Evolutionary conservation across 1,140 invertebrate genomes (phyloP), one percentile per base, ranked within the genome.

Genomic region (Scaptomyza graminum): DNA sequence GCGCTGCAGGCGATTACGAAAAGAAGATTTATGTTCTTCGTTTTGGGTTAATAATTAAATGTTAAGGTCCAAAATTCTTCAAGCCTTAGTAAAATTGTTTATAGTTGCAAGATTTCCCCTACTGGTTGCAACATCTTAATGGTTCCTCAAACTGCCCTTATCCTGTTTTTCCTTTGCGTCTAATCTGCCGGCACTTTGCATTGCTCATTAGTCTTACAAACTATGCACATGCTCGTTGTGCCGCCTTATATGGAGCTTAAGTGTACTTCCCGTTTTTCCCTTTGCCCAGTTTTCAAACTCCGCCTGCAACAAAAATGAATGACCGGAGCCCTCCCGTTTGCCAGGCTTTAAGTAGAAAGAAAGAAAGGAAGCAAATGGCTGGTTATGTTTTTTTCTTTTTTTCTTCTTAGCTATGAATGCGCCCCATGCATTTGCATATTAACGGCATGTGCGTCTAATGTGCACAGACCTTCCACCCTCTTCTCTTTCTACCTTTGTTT

Each of bases 391-490:
- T 2, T 22, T 22, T 47, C 11, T 60, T 28, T 57, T n/a, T 41
- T 12, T 43, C 46, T 64, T 64, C 65, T 52, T 55, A 3, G 9
- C 2, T 41, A 67, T 72, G 69, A 72, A 72, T 72, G 69, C 54
- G 69, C 56, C 41, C 43, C 56, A 34, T 69, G 71, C 79, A 83
- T 83, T 83, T 83, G 79, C 79, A 83, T 83, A 83, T 84, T 83
- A 83, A 83, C 79, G 79, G 79, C 79, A 76, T 83, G 79, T 83
- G 82, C 75, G 76, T 76, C 79, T 83, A 83, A 83, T 83, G 79
- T 83, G 79, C 71, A 67, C 66, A 79, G 71, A 70, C 61, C 71
- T 44, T 25, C n/a, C 5, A 39, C n/a, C 39, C 5, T 44, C 54
- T 16, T 12, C 43, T 11, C 15, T 15, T 3, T 16, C 67, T 34